These are phyloP conservation scores for Atethmia centrago DNA, from an alignment of 2,888 invertebrate genomes.

Conservation along the genomic window DNA sequence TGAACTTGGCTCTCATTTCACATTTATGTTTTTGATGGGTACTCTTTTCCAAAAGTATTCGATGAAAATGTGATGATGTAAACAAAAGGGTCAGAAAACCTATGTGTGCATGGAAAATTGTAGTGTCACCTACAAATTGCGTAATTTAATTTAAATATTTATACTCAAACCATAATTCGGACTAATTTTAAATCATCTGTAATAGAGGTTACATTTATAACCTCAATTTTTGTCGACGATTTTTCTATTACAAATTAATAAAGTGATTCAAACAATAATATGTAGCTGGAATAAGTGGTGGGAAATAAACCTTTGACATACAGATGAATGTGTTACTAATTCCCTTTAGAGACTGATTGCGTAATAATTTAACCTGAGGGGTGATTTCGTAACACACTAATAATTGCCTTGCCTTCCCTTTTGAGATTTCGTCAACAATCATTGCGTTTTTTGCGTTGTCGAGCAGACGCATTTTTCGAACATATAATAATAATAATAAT, in stretches of 20 bases:
- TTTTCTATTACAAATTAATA: background rate
- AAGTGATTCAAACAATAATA: background rate
- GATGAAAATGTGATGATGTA: too few relatives aligned
- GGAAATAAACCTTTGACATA: background rate
- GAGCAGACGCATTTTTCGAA: too few relatives aligned
- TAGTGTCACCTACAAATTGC: background rate
- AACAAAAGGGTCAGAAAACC: background rate
- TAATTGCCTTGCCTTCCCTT: too few relatives aligned
- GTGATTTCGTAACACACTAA: too few relatives aligned
- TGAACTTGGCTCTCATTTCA: too few relatives aligned
- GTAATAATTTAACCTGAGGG: background rate
- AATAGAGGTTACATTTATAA: background rate
- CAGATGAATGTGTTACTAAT: background rate
- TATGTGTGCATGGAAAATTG: background rate
- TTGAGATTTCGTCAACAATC: too few relatives aligned
- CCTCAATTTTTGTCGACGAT: background rate
- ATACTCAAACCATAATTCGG: background rate
- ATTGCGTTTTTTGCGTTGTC: too few relatives aligned
- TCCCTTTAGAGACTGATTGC: too few relatives aligned
- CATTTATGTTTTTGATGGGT: too few relatives aligned
- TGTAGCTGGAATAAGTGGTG: too few relatives aligned
- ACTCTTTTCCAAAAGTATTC: too few relatives aligned
- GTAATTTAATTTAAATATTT: background rate
- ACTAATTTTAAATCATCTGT: background rate
- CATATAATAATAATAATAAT: too few relatives aligned